Base-by-base conservation (phyloP, 2,113 vertebrate species). In the Centropus unirufus region DNA sequence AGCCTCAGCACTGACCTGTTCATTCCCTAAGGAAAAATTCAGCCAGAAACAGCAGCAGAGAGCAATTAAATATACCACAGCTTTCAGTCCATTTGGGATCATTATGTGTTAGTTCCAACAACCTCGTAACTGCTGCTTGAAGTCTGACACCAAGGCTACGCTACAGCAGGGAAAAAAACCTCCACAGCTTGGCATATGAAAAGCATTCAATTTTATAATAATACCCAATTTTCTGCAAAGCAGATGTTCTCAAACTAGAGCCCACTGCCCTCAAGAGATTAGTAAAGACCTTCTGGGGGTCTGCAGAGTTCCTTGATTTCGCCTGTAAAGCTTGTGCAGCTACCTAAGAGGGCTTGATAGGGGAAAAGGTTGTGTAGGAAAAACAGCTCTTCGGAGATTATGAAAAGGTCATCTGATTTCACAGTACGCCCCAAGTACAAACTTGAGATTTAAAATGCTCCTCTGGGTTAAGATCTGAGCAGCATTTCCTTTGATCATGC, bases 211-310 rank as follows among this genome's bases (percentile, higher is more conserved):
- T 77, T 74, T 40, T 55, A 66, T 12, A 92, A 27, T 61, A 83
- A 57, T 81, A 87, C 24, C 59, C 70, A 67, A 93, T 67, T 57
- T 7, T 77, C 76, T 64, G 68, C 29, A 81, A 44, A 92, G 91
- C 83, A 95, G 91, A 89, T 92, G 83, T 91, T 92, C 91, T 74
- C 89, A 44, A 77, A 30, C 42, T 46, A 54, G 51, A 88, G 54
- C 26, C 23, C 67, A 22, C 40, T 77, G 83, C 46, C 73, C 82
- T 73, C 86, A 3, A 4, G 87, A 83, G 75, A 89, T 47, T 29
- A 80, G 44, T 89, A 83, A 93, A 92, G 93, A 58, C 72, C 42
- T 80, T 68, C 62, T 18, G 21, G 29, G 23, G 58, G 34, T 72
- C 54, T 92, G 70, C 70, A 72, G 14, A 85, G 66, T 34, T 90